phyloP scores from a whole-genome alignment of 2,888 invertebrate species.

The Leucophenga maculata region DNA sequence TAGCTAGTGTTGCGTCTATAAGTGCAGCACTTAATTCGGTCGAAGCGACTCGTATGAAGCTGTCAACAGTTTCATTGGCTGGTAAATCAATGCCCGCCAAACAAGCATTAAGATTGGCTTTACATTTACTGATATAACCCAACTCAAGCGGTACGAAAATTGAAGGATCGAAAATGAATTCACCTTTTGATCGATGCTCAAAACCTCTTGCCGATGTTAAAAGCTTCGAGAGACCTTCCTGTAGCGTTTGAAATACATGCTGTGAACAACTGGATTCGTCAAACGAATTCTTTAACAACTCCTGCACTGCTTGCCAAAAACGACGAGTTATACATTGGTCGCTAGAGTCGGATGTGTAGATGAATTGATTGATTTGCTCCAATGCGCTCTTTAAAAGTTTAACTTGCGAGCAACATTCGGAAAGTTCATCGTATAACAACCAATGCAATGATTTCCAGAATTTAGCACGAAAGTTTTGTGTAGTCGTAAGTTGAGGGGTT shows the following conservation, averaged over 20 bases:
- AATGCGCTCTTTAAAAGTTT: constrained; percentile 69
- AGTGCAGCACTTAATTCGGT: constrained; percentile 86
- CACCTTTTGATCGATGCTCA: constrained; percentile 62
- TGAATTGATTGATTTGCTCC: constrained; percentile 65
- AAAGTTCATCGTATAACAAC: constrained; percentile 84
- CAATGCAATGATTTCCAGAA: constrained; percentile 93
- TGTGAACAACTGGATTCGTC: constrained; percentile 59
- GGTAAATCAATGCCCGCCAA: constrained; percentile 67
- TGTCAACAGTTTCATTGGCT: constrained; percentile 69
- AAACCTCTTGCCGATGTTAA: constrained; percentile 66
- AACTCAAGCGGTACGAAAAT: constrained; percentile 68
- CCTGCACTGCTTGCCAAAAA: constrained; percentile 75
- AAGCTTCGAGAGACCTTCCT: constrained; percentile 70
- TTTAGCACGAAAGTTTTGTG: constrained; percentile 75
- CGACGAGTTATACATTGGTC: constrained; percentile 72
- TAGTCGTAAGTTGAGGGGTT: constrained; percentile 74
- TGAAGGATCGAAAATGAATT: constrained; percentile 67
- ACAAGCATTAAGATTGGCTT: constrained; percentile 68
- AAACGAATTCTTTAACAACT: constrained; percentile 71
- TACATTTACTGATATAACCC: constrained; percentile 71
- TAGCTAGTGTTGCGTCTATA: constrained; percentile 85
- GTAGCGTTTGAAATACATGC: constrained; percentile 69
- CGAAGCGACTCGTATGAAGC: constrained; percentile 66
- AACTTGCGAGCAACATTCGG: constrained; percentile 79
- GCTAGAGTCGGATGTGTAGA: constrained; percentile 50